Base-by-base conservation (phyloP, 1,140 invertebrate species). In the Hyles euphorbiae region DNA sequence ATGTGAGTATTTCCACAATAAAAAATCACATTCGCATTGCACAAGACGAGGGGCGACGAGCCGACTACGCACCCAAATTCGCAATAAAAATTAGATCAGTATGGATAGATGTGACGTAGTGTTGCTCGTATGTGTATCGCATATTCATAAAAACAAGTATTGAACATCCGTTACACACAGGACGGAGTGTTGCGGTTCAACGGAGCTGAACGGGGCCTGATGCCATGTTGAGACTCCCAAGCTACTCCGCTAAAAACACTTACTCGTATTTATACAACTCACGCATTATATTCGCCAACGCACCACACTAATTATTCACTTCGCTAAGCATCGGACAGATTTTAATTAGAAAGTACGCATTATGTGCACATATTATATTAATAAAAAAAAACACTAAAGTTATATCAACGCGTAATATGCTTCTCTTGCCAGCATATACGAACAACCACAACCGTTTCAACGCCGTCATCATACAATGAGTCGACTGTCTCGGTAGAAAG, bases 161-260 rank as follows among this genome's bases (percentile, higher is more conserved):
- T 63, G 72, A 86, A 78, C 75, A 77, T 83, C 82, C 82, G 82
- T 85, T 87, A 83, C 71, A 71, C 62, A 72, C 76, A 78, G 81
- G 81, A 78, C 72, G 75, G 73, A 54, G 65, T 51, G 80, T 72
- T 67, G 76, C 82, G 81, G 78, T 80, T 77, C 84, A 83, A 66
- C 76, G 84, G 74, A 84, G 84, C 84, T 80, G 77, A 84, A 84
- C 84, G 78, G 52, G 68, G 61, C 61, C 73, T 63, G 69, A 72
- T 72, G 70, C 53, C 53, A 44, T 32, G 46, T 65, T 46, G 46
- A 60, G 46, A 51, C 51, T 64, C 50, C 54, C 60, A 70, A 52
- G 60, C 63, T 60, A 61, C 58, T 63, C 33, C 32, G 65, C 57
- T 62, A 67, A 65, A 57, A 54, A 60, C 34, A 66, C 49, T 62